A percentile compares a stretch with the other conserved stretches of the same genome.
These are phyloP conservation scores for Zapus hudsonius DNA, from an alignment of 2,113 vertebrate genomes.

Conservation along the genomic window DNA sequence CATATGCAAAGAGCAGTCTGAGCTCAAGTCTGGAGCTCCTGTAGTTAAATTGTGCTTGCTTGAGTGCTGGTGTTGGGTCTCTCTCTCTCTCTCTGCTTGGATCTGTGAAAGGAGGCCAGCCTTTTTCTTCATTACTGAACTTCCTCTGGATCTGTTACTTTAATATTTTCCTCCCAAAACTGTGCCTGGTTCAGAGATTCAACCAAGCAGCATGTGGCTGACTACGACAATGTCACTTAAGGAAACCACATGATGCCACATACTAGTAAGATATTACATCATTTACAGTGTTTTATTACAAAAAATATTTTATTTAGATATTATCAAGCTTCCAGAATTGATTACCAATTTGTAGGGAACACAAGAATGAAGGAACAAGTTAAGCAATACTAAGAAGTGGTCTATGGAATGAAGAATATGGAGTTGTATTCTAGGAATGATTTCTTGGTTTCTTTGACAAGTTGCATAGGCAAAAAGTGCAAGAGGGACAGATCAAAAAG, in stretches of 20 bases:
- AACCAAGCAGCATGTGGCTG: too few species aligned
- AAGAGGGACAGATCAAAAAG: neutral
- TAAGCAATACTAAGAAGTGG: neutral
- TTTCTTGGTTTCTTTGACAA: neutral
- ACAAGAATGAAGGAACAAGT: neutral
- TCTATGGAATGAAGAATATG: neutral
- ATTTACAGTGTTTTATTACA: neutral
- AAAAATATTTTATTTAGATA: neutral
- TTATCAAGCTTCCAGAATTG: neutral
- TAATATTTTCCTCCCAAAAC: too few species aligned
- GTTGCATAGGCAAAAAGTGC: neutral
- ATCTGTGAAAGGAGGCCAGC: too few species aligned
- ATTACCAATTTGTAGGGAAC: neutral
- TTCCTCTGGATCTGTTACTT: too few species aligned
- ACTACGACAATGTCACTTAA: too few species aligned
- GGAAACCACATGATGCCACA: neutral
- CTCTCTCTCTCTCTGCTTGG: too few species aligned
- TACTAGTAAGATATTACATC: neutral
- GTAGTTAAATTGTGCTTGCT: too few species aligned
- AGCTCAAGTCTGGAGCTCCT: too few species aligned
- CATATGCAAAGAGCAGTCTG: too few species aligned
- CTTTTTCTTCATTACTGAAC: too few species aligned
- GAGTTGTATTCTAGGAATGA: neutral
- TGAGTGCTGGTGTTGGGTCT: too few species aligned
- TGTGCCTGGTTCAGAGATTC: too few species aligned